Percentiles rank a stretch among this genome's conserved stretches.
These are phyloP conservation scores for Aphelinus atriplicis DNA, from an alignment of 1,140 invertebrate species.

Conservation along the genomic window DNA sequence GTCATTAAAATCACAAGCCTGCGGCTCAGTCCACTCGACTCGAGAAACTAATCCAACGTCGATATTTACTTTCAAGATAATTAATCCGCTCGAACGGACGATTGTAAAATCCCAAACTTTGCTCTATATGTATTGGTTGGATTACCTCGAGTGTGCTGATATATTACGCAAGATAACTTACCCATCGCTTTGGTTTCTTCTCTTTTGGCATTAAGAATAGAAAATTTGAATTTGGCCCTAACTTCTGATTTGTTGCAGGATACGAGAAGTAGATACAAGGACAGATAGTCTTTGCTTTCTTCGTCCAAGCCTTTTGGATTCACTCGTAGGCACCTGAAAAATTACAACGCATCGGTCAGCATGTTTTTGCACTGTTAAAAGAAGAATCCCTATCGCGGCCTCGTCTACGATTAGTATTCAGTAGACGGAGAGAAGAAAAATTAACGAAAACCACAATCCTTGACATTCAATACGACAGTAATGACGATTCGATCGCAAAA, in stretches of 20 bases:
- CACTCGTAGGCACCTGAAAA: conserved; percentile 91
- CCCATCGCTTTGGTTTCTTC: conserved; percentile 99
- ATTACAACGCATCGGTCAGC: conserved; percentile 39
- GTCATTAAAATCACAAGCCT: not conserved
- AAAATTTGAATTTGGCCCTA: conserved; percentile 99
- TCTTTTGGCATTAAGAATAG: conserved; percentile 98
- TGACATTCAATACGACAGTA: too few species aligned
- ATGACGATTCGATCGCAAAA: too few species aligned
- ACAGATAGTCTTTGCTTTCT: conserved; percentile 99
- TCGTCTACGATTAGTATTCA: too few species aligned
- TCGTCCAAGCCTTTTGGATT: conserved; percentile 99
- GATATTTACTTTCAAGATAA: not conserved
- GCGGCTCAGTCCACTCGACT: not conserved
- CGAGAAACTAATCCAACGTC: too few species aligned
- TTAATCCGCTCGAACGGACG: too few species aligned
- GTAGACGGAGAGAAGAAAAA: too few species aligned
- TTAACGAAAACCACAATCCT: too few species aligned
- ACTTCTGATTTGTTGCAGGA: conserved; percentile 99
- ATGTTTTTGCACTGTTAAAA: not conserved
- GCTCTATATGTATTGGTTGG: too few species aligned
- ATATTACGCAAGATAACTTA: conserved; percentile 58
- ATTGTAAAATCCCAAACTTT: too few species aligned
- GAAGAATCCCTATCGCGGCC: too few species aligned
- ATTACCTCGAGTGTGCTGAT: too few species aligned
- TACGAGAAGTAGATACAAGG: conserved; percentile 96